phyloP scores from a whole-genome alignment of 1,140 invertebrate genomes.

The Pristionchus pacificus region DNA sequence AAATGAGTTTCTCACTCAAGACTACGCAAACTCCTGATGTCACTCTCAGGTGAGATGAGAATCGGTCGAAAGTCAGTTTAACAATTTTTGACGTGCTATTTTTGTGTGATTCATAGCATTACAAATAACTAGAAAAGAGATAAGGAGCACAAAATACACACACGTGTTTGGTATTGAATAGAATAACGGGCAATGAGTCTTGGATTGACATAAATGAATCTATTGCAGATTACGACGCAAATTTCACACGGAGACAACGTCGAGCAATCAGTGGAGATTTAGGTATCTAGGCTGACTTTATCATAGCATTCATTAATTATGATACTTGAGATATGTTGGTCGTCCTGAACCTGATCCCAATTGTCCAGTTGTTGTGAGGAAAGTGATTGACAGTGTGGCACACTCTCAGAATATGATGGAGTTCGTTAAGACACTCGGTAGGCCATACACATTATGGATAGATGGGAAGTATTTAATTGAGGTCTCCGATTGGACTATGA shows the following conservation, averaged over 20 bases:
- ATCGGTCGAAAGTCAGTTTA: too few species aligned
- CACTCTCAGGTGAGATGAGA: constrained; percentile 13
- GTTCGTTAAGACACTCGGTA: constrained; percentile 31
- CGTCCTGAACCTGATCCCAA: constrained; percentile 31
- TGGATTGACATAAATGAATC: too few species aligned
- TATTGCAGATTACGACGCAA: constrained; percentile 26
- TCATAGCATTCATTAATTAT: neutral
- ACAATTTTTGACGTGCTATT: too few species aligned
- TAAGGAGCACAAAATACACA: too few species aligned
- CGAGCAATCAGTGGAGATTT: constrained; percentile 1
- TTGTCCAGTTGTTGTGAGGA: constrained; percentile 17
- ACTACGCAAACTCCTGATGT: constrained; percentile 19
- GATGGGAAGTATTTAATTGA: too few species aligned
- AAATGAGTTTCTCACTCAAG: constrained; percentile 31
- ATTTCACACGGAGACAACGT: constrained; percentile 12
- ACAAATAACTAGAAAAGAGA: too few species aligned
- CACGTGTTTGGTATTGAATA: too few species aligned
- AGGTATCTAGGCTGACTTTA: neutral
- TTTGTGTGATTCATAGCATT: too few species aligned
- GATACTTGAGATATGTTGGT: constrained; percentile 9
- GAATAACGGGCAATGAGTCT: too few species aligned
- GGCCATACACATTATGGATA: too few species aligned
- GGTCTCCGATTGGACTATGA: constrained; percentile 38
- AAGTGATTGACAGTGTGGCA: constrained; percentile 21
- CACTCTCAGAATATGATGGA: constrained; percentile 35